Base-by-base conservation (phyloP, 2,113 vertebrate species). In the Malurus cyaneus region DNA sequence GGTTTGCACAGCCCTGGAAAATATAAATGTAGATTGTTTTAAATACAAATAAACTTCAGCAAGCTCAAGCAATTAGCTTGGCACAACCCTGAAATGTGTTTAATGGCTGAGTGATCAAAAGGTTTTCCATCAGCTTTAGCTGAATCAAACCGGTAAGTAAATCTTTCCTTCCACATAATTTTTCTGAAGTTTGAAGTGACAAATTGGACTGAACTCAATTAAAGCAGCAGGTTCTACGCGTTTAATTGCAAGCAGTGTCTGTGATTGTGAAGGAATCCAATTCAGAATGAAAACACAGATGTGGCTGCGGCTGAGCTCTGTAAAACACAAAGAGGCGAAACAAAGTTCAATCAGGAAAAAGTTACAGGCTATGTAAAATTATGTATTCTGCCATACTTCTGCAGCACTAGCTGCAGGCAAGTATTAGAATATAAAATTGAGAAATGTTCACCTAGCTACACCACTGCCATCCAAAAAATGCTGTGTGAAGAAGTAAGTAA, bases 201-300 rank as follows among this genome's bases (percentile, higher is more conserved):
- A 97, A 97, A 98, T 96, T 97, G 95, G 95, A 97, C 95, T 91
- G 95, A 98, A 97, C 96, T 97, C 96, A 97, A 97, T 98, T 97
- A 97, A 80, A 85, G 95, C 92, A 96, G 96, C 94, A 82, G 89
- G 96, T 95, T 96, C 92, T 96, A 86, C 89, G 89, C 57, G 4
- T 95, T 97, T 97, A 97, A 97, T 97, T 98, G 95, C 92, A 95
- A 91, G 84, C 72, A 87, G 67, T 89, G 96, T 86, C 89, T 94
- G 73, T 60, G 93, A 93, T 96, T 96, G 78, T 92, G 93, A 92
- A 97, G 62, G 84, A 76, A 90, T 94, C 64, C 80, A 93, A 83
- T 81, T 92, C 92, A 91, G 88, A 94, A 89, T 70, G 86, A 93
- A 96, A 96, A 92, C 93, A 97, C 82, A 93, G 95, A 95, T 89